A percentile compares a stretch with the other conserved stretches of the same genome.
These are phyloP conservation scores for Ischnus inquisitorius DNA, from an alignment of 2,888 invertebrate species.

Conservation along the genomic window DNA sequence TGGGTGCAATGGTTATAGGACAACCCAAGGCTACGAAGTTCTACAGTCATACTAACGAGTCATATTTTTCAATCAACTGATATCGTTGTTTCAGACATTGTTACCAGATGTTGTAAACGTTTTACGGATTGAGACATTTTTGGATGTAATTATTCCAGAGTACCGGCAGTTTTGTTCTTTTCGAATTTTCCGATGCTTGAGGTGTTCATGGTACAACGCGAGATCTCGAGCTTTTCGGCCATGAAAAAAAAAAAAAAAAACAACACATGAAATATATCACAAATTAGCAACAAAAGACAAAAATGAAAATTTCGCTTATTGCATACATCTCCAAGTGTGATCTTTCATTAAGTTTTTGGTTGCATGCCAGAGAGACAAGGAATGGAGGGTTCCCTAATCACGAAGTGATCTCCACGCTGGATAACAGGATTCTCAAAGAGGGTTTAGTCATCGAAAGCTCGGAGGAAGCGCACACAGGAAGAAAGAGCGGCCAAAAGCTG, in stretches of 20 bases:
- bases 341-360: constrained; percentile 81
- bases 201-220: too few relatives aligned
- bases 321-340: constrained; percentile 19
- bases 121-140: too few relatives aligned
- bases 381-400: constrained; percentile 70
- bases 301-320: neutral
- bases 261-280: too few relatives aligned
- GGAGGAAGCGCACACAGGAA: constrained; percentile 43
- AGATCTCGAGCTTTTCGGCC: too few relatives aligned
- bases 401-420: constrained; percentile 76
- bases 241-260: too few relatives aligned
- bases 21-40: neutral
- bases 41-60: neutral
- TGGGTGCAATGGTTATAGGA: constrained; percentile 9
- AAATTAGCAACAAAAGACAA: neutral
- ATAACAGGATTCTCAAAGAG: constrained; percentile 80
- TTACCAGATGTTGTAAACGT: too few relatives aligned
- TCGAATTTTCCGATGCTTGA: too few relatives aligned
- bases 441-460: constrained; percentile 74
- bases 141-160: too few relatives aligned
- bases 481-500: constrained; percentile 35
- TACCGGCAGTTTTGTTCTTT: too few relatives aligned
- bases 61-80: too few relatives aligned
- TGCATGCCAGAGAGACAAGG: constrained; percentile 74
- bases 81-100: too few relatives aligned